Evolutionary conservation across 1,140 invertebrate genomes (phyloP).

Genomic region (Contarinia nasturtii): DNA sequence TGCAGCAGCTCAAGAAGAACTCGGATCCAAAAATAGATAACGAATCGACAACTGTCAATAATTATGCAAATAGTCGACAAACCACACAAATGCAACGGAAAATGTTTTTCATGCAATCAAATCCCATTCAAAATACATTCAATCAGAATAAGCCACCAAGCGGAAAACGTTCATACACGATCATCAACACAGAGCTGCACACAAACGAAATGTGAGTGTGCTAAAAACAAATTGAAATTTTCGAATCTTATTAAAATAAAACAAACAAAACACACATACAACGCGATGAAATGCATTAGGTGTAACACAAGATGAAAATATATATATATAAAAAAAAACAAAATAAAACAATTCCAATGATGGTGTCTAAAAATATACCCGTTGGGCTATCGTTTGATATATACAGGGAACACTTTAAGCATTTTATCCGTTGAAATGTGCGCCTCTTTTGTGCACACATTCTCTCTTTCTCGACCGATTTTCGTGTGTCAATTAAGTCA

Average conservation of each 20-base stretch:
- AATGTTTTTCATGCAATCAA: not conserved
- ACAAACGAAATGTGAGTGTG: slow-evolving; percentile 23
- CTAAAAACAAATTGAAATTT: not conserved
- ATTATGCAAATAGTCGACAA: not conserved
- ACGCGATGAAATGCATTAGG: too few relatives aligned
- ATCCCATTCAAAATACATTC: not conserved
- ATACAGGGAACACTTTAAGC: too few relatives aligned
- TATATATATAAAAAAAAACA: too few relatives aligned
- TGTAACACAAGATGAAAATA: too few relatives aligned
- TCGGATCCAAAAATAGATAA: slow-evolving; percentile 1
- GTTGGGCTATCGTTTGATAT: too few relatives aligned
- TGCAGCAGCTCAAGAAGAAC: not conserved
- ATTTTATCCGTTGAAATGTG: too few relatives aligned
- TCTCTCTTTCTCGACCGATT: too few relatives aligned
- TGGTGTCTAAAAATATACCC: too few relatives aligned
- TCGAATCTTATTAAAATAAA: not conserved
- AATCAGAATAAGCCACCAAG: not conserved
- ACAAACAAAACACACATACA: too few relatives aligned
- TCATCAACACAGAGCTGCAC: slow-evolving; percentile 16
- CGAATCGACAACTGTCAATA: not conserved
- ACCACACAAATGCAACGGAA: not conserved
- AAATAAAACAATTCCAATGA: too few relatives aligned
- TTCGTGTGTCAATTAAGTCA: not conserved
- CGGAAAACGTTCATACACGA: slow-evolving; percentile 8
- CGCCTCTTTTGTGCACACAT: too few relatives aligned